phyloP scores from a whole-genome alignment of 1,140 invertebrate genomes.

The Galendromus occidentalis region DNA sequence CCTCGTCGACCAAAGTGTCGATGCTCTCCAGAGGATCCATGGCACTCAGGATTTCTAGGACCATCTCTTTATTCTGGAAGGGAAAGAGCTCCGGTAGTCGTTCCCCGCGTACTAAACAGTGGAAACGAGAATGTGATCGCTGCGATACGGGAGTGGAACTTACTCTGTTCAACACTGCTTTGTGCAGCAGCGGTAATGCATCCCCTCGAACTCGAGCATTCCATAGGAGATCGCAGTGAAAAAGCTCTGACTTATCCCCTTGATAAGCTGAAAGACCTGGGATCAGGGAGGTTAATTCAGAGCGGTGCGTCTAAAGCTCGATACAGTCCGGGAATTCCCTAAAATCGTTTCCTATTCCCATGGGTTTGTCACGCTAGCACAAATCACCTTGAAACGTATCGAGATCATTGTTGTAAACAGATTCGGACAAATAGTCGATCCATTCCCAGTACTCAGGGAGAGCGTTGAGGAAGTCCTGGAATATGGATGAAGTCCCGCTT shows the following conservation, averaged over 20 bases:
- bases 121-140: no score
- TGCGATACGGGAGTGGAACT: background rate
- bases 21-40: conserved; percentile 7
- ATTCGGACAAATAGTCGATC: background rate
- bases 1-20: conserved; percentile 2
- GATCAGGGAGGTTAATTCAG: background rate
- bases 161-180: conserved; percentile 4
- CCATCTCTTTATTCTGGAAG: background rate
- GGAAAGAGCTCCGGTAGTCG: background rate
- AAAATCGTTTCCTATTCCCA: background rate
- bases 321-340: no score
- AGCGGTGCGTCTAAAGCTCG: no score
- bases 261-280: background rate
- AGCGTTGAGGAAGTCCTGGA: background rate
- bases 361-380: background rate
- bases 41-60: background rate
- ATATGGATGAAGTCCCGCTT: background rate
- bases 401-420: background rate
- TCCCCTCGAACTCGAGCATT: background rate
- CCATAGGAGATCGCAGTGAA: conserved; percentile 7
- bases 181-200: background rate
- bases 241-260: background rate
- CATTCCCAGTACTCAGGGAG: background rate
- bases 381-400: background rate
- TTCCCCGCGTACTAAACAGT: no score